Base-by-base conservation (phyloP, 2,888 invertebrate genomes). In the Pseudococcus longispinus region DNA sequence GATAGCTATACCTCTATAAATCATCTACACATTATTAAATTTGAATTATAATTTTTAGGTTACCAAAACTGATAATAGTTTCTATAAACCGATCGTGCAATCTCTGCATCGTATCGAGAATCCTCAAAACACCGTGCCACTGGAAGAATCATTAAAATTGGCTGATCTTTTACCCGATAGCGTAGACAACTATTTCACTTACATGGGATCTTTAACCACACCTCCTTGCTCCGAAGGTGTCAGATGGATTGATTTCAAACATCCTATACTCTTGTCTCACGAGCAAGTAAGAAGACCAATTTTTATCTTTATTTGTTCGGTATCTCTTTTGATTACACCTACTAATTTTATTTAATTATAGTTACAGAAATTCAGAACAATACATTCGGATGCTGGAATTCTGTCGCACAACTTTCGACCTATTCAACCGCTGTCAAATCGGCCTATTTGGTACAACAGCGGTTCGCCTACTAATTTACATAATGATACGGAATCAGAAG, bases 181-280 rank as follows among this genome's bases (percentile, higher is more conserved):
- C 89, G 90, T 93, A 88, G 90, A 92, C 55, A 91, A 93, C 60
- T 97, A 96, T 91, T 97, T 94, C 92, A 96, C 96, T 0, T 97
- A 97, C 90, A 92, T 93, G 77, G 97, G 97, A 0, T 96, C 96
- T 0, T 90, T 97, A 88, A 97, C 97, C 4, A 97, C 97, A 2
- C 96, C 96, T 2, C 97, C 97, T 0, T 95, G 95, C 89, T 93
- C 93, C 29, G 97, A 97, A 91, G 94, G 95, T 83, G 97, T 97
- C 65, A 94, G 94, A 65, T 97, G 96, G 96, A 93, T 97, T 87
- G 95, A 97, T 89, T 96, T 95, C 89, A 93, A 93, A 89, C 92
- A 94, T 88, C 94, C 95, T 0, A 93, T 96, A 8, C 91, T 92
- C 88, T 91, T 95, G 87, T 93, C 94, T 0, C 93, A 93, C 88